phyloP scores from a whole-genome alignment of 2,888 invertebrate species.

The Sialis lutaria region DNA sequence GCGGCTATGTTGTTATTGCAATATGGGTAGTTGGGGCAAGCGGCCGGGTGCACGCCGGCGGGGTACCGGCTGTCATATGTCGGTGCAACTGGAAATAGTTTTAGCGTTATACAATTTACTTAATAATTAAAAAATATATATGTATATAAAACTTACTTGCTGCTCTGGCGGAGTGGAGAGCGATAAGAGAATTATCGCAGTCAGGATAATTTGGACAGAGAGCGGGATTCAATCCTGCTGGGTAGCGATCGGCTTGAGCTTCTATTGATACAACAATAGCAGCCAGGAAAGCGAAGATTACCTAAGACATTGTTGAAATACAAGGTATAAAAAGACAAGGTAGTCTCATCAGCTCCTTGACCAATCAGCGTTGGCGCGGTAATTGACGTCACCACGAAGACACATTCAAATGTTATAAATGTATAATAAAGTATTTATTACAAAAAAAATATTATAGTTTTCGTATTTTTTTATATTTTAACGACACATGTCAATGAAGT shows the following conservation, averaged over 20 bases:
- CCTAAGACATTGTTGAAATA: not conserved
- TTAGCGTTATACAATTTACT: not conserved
- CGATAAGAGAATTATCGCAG: slow-evolving; percentile 28
- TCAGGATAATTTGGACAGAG: slow-evolving; percentile 40
- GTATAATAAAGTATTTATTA: too few relatives aligned
- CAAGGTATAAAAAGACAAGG: too few relatives aligned
- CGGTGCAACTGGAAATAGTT: not conserved
- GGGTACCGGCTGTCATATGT: slow-evolving; percentile 25
- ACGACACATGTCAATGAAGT: too few relatives aligned
- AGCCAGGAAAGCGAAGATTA: not conserved
- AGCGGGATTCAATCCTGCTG: slow-evolving; percentile 36
- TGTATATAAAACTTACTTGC: too few relatives aligned
- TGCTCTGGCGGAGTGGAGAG: slow-evolving; percentile 28
- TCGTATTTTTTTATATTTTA: too few relatives aligned
- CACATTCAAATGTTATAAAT: too few relatives aligned
- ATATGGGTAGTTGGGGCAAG: slow-evolving; percentile 42
- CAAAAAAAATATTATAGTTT: too few relatives aligned
- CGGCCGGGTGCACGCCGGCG: slow-evolving; percentile 32
- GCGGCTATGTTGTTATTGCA: slow-evolving; percentile 16
- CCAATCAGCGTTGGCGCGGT: too few relatives aligned
- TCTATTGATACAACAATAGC: slow-evolving; percentile 9
- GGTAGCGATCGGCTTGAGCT: slow-evolving; percentile 29
- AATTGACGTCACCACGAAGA: too few relatives aligned
- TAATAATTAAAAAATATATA: slow-evolving; percentile 12
- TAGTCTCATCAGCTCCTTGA: too few relatives aligned